Evolutionary conservation across 2,888 invertebrate genomes (phyloP).

Genomic region (Congeria kusceri): DNA sequence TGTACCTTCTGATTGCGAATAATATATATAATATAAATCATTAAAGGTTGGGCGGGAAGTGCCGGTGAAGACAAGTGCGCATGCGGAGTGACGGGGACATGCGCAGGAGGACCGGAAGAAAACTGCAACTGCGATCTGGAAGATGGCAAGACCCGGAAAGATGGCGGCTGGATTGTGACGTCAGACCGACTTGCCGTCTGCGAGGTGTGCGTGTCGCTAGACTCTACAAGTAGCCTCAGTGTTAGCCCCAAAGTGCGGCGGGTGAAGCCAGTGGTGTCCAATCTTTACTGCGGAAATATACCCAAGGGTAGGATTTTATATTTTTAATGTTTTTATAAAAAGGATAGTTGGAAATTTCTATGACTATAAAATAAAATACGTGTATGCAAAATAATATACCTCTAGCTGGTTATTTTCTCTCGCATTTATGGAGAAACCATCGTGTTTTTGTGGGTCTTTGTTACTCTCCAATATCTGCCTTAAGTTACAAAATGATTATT

Average conservation of each 20-base stretch:
- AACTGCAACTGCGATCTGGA: slow-evolving; percentile 76
- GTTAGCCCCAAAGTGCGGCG: not conserved
- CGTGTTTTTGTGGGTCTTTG: too few relatives aligned
- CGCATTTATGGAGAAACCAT: too few relatives aligned
- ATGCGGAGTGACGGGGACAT: slow-evolving; percentile 74
- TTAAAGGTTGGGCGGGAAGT: slow-evolving; percentile 66
- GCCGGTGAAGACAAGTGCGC: slow-evolving; percentile 69
- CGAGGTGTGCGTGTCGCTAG: slow-evolving; percentile 62
- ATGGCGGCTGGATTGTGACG: slow-evolving; percentile 57
- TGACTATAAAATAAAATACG: too few relatives aligned
- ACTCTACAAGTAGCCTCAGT: slow-evolving; percentile 25
- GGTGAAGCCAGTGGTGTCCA: slow-evolving; percentile 38
- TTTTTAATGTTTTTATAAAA: too few relatives aligned
- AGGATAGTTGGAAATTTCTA: too few relatives aligned
- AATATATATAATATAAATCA: too few relatives aligned
- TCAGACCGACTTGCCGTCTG: slow-evolving; percentile 61
- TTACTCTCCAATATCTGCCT: too few relatives aligned
- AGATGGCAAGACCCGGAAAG: slow-evolving; percentile 42
- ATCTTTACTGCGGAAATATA: slow-evolving; percentile 51
- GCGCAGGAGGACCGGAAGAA: slow-evolving; percentile 63
- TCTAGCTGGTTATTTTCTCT: too few relatives aligned
- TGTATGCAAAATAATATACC: too few relatives aligned
- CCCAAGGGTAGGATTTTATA: slow-evolving; percentile 48
- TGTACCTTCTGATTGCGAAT: too few relatives aligned
- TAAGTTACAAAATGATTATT: too few relatives aligned